Evolutionary conservation across 2,113 vertebrate species (phyloP).

Genomic region (Blennius ocellaris): DNA sequence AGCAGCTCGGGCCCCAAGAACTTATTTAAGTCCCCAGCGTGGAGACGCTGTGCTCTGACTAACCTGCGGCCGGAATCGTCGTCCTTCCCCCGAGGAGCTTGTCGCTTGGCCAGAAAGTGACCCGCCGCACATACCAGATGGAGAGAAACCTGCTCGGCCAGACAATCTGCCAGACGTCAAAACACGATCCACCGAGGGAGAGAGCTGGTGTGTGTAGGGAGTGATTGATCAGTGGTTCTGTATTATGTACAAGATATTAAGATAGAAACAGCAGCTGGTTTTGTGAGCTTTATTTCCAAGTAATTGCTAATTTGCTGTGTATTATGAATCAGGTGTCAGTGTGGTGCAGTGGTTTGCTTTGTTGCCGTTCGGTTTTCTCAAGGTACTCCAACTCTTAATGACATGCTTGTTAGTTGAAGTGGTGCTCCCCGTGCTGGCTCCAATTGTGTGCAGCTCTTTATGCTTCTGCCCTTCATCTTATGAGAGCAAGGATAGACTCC

Average conservation of each 20-base stretch:
- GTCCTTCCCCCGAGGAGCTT: constrained; percentile 14
- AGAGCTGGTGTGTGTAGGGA: constrained; percentile 5
- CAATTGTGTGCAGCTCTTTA: too few relatives aligned
- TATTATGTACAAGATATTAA: neutral
- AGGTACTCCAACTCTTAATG: too few relatives aligned
- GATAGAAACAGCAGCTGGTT: neutral
- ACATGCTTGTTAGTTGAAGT: too few relatives aligned
- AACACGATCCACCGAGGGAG: neutral
- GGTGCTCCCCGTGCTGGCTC: too few relatives aligned
- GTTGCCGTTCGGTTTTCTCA: too few relatives aligned
- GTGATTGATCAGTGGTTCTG: constrained; percentile 7
- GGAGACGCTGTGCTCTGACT: constrained; percentile 37
- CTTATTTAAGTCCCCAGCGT: constrained; percentile 48
- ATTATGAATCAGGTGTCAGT: too few relatives aligned
- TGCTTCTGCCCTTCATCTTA: too few relatives aligned
- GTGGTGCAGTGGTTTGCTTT: too few relatives aligned
- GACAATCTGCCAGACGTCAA: constrained; percentile 26
- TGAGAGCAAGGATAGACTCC: too few relatives aligned
- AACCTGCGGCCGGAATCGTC: constrained; percentile 20
- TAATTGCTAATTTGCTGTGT: too few relatives aligned
- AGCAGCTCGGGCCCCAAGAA: constrained; percentile 35
- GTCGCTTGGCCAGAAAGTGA: constrained; percentile 41
- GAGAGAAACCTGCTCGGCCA: constrained; percentile 35
- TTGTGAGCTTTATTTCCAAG: too few relatives aligned
- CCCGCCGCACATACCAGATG: constrained; percentile 47